These are phyloP conservation scores for Apis mellifera DNA, from an alignment of 1,140 invertebrate species.

Conservation along the genomic window Amel_HAv3.1 CM009940.2:120001-120500, in stretches of 20 bases:
- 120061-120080: background rate
- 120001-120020: too few relatives aligned
- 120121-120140: background rate
- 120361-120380: background rate
- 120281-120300: background rate
- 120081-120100: background rate
- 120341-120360: background rate
- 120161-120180: background rate
- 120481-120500: constrained; percentile 97
- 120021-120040: too few relatives aligned
- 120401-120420: constrained; percentile 63
- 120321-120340: background rate
- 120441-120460: constrained; percentile 79
- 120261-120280: background rate
- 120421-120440: constrained; percentile 52
- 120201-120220: background rate
- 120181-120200: background rate
- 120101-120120: background rate
- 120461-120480: constrained; percentile 99
- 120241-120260: background rate
- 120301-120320: background rate
- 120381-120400: background rate
- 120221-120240: background rate
- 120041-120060: background rate
- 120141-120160: background rate